These are phyloP conservation scores for Climacteris rufus DNA, from an alignment of 2,113 vertebrate genomes.

Conservation along the genomic window DNA sequence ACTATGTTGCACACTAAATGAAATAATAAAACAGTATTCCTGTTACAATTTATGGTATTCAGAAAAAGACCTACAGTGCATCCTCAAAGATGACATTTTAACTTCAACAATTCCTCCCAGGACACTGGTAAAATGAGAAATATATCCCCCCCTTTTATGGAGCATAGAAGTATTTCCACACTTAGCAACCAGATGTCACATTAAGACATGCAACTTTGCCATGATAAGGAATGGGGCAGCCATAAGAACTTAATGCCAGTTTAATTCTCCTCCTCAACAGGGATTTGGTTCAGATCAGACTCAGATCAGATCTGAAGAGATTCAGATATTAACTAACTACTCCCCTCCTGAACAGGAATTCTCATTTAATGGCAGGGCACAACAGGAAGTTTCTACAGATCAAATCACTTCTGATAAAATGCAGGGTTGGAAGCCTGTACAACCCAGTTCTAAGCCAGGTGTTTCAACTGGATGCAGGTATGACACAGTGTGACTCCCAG, in stretches of 20 bases:
- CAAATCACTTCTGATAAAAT: background rate
- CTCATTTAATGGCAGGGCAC: background rate
- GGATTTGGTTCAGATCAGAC: too few relatives aligned
- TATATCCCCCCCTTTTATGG: background rate
- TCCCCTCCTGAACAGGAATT: background rate
- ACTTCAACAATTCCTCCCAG: background rate
- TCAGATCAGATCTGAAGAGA: too few relatives aligned
- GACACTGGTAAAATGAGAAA: background rate
- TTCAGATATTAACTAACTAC: background rate
- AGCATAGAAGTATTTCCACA: background rate
- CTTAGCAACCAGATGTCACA: accelerated
- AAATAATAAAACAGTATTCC: background rate
- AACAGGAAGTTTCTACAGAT: background rate
- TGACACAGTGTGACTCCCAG: background rate
- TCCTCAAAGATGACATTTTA: background rate
- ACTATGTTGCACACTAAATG: background rate
- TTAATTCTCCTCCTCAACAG: background rate
- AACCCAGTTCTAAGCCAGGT: background rate
- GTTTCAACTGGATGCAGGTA: background rate
- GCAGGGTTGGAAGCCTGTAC: background rate
- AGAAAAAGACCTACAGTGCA: background rate
- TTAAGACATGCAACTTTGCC: background rate
- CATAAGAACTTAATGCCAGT: background rate
- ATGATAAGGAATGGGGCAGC: background rate
- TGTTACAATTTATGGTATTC: background rate